Conservation (phyloP, 2,113 vertebrate species). For the Callionymus lyra region DNA sequence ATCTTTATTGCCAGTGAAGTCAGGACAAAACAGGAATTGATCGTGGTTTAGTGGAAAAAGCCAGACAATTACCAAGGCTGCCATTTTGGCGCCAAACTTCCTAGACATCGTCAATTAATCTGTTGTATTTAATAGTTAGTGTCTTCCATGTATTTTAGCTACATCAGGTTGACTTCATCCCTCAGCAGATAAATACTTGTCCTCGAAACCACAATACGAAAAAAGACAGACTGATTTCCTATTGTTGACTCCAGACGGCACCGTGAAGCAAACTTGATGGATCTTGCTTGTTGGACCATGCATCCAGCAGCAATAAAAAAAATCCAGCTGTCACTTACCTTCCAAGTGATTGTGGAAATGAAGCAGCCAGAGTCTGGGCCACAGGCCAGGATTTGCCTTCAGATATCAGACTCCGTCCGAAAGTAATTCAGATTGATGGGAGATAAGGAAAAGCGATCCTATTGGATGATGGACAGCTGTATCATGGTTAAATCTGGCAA, state of each 20-base stretch:
- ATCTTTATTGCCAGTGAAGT: too few relatives aligned
- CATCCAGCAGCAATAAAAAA: constrained; percentile 18
- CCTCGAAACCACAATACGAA: too few relatives aligned
- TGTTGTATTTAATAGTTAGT: too few relatives aligned
- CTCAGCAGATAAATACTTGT: too few relatives aligned
- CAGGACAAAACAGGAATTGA: too few relatives aligned
- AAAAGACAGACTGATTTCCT: too few relatives aligned
- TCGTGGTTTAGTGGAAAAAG: too few relatives aligned
- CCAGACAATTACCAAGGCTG: too few relatives aligned
- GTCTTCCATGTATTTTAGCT: too few relatives aligned
- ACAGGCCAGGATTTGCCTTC: constrained; percentile 34
- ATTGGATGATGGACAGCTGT: constrained; percentile 57
- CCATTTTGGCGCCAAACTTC: too few relatives aligned
- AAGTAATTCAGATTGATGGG: constrained; percentile 54
- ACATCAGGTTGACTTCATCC: too few relatives aligned
- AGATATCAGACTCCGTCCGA: constrained; percentile 39
- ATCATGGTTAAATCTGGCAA: constrained; percentile 47
- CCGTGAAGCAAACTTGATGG: constrained; percentile 5
- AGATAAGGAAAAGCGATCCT: constrained; percentile 53
- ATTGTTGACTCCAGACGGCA: neutral
- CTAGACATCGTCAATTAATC: too few relatives aligned
- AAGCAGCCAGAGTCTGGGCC: constrained; percentile 5
- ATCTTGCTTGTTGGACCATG: constrained; percentile 3
- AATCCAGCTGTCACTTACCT: constrained; percentile 16
- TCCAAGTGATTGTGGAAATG: constrained; percentile 23